Evolutionary conservation across 2,797 vertebrate genomes (phyloP).

Genomic region (Siniperca obscura): DNA sequence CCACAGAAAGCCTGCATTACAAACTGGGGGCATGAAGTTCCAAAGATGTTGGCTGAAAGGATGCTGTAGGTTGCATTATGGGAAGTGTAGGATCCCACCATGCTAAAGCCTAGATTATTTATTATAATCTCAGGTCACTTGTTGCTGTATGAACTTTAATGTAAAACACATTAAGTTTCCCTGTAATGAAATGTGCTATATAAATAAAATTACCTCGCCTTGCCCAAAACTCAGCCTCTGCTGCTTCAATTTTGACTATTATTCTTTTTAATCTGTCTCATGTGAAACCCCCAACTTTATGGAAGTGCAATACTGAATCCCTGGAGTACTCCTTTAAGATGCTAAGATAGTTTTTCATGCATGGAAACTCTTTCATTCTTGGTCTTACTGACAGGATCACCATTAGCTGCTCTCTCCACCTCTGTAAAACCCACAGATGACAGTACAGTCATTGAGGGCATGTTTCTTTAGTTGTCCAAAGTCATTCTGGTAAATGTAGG

Average conservation of each 20-base stretch:
- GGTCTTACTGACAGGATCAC: slow-evolving; percentile 8
- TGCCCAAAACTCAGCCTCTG: background rate
- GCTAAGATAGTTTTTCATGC: background rate
- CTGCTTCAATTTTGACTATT: background rate
- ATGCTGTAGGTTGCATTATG: background rate
- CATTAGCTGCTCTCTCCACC: slow-evolving; percentile 15
- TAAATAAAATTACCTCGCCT: background rate
- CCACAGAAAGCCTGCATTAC: background rate
- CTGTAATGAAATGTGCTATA: background rate
- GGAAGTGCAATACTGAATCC: background rate
- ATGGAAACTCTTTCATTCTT: slow-evolving; percentile 35
- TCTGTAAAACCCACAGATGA: slow-evolving; percentile 9
- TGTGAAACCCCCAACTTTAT: background rate
- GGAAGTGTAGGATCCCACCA: background rate
- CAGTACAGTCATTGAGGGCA: background rate
- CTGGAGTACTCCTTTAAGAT: background rate
- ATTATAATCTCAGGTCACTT: background rate
- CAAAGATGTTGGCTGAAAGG: slow-evolving; percentile 5
- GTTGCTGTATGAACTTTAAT: background rate
- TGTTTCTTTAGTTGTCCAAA: slow-evolving; percentile 31
- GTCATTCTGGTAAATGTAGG: slow-evolving; percentile 24
- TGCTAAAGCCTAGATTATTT: background rate
- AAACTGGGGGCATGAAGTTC: slow-evolving; percentile 7
- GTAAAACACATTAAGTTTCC: background rate
- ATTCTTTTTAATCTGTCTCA: background rate